Evolutionary conservation across 2,113 vertebrate genomes (phyloP), one percentile per base, ranked within the genome.

Genomic region (Alces alces): DNA sequence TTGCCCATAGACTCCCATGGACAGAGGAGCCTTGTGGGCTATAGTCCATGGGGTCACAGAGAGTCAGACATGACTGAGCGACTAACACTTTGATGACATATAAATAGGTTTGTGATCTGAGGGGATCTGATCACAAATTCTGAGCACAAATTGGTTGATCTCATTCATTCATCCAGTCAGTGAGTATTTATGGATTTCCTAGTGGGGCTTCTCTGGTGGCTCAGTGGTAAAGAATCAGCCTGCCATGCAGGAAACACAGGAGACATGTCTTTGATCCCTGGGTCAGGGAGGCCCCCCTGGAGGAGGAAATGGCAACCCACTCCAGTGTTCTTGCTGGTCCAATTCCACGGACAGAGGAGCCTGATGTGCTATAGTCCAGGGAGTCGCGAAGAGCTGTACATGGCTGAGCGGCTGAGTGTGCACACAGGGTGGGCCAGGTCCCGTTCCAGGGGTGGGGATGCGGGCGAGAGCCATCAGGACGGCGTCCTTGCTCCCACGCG

Each of bases 361-460:
- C 70, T 76, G 12, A 43, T 43, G 7, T 39, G 70, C 70, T 76
- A 27, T 6, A 27, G 36, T 76, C 70, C 23, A 14, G 21, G 36
- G 70, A 27, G 6, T 43, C 14, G 3, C 3, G 12, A 76, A 43
- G 70, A 76, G 21, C 7, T 43, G 36, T 27, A 76, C 70, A 27
- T 23, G 70, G 13, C 19, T 70, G 9, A 70, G n/a, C 5, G n/a
- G 6, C n/a, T 36, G n/a, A 36, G n/a, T 39, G 1, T 1, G 0
- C 10, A 2, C 6, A 23, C n/a, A 70, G n/a, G n/a, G 1, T 14
- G 64, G 50, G 33, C 33, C 45, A 5, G 23, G 28, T 28, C 8
- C 50, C 43, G 30, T 25, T 25, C 52, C 5, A 36, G 33, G 50
- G 28, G 11, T 52, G 84, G 21, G 52, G 39, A n/a, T 19, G 3